These are phyloP conservation scores for Rhynchopsitta pachyrhyncha DNA, from an alignment of 2,113 vertebrate genomes.

Conservation along the genomic window DNA sequence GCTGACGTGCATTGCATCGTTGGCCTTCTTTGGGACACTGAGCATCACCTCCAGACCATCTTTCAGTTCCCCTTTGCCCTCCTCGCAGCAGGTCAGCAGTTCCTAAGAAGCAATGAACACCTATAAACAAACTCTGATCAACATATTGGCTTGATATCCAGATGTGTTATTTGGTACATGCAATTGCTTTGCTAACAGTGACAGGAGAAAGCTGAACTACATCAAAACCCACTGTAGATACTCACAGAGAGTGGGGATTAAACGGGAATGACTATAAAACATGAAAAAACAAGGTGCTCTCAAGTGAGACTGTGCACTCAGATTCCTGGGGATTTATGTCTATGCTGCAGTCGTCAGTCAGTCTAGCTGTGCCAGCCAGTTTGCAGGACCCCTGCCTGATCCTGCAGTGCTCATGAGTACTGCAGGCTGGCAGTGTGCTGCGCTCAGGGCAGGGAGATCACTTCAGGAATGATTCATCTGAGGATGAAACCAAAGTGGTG, in stretches of 20 bases:
- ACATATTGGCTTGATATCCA: not conserved
- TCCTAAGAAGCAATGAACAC: conserved; percentile 76
- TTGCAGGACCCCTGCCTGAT: not conserved
- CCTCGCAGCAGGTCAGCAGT: conserved; percentile 95
- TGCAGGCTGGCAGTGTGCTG: not conserved
- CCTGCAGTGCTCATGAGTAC: not conserved
- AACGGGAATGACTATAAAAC: not conserved
- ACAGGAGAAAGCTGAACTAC: not conserved
- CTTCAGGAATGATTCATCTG: not conserved
- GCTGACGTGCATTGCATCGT: conserved; percentile 97
- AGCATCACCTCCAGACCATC: conserved; percentile 98
- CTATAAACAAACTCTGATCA: not conserved
- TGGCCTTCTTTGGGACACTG: conserved; percentile 95
- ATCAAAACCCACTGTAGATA: not conserved
- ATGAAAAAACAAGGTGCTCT: not conserved
- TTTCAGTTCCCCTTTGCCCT: conserved; percentile 97
- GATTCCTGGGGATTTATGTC: not conserved
- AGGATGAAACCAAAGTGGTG: not conserved
- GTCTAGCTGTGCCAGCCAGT: not conserved
- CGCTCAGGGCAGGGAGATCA: not conserved
- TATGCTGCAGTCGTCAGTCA: not conserved
- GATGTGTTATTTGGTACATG: no score
- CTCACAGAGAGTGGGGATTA: not conserved
- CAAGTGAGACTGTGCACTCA: not conserved
- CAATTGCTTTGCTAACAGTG: not conserved